Conservation (phyloP, 2,888 invertebrate genomes). For the Drosophila limbata region DNA sequence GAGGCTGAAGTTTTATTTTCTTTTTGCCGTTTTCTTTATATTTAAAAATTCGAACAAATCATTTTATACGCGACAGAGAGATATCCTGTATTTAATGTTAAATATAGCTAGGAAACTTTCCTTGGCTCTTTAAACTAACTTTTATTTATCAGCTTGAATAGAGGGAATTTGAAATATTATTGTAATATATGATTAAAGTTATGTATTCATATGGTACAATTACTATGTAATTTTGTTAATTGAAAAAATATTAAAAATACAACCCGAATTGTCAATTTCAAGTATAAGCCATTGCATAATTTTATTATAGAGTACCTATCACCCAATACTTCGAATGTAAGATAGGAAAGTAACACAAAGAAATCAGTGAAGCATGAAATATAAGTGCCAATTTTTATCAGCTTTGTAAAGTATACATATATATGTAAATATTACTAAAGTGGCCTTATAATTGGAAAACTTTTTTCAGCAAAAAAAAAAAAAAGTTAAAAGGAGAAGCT, state of each 20-base stretch:
- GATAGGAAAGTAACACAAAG: slow-evolving; percentile 21
- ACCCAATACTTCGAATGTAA: not conserved
- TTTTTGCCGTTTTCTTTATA: slow-evolving; percentile 34
- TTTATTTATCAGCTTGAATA: no score
- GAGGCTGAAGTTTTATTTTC: slow-evolving; percentile 19
- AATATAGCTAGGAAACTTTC: not conserved
- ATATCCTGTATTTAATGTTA: not conserved
- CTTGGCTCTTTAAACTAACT: not conserved
- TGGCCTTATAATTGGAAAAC: slow-evolving; percentile 60
- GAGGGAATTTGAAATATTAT: no score
- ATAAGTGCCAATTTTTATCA: slow-evolving; percentile 36
- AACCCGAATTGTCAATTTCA: not conserved
- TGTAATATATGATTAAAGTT: no score
- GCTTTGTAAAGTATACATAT: slow-evolving; percentile 3
- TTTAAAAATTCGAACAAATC: not conserved
- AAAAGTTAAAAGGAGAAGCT: slow-evolving; percentile 3
- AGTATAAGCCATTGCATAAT: not conserved
- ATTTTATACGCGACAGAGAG: not conserved
- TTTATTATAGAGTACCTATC: not conserved
- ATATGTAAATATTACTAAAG: slow-evolving; percentile 45
- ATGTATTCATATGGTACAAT: not conserved
- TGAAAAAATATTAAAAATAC: not conserved
- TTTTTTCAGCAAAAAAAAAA: slow-evolving; percentile 31
- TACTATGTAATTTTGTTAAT: not conserved
- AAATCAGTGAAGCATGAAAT: slow-evolving; percentile 47